Evolutionary conservation across 2,113 vertebrate species (phyloP).

Genomic region (Ardeotis arabs): DNA sequence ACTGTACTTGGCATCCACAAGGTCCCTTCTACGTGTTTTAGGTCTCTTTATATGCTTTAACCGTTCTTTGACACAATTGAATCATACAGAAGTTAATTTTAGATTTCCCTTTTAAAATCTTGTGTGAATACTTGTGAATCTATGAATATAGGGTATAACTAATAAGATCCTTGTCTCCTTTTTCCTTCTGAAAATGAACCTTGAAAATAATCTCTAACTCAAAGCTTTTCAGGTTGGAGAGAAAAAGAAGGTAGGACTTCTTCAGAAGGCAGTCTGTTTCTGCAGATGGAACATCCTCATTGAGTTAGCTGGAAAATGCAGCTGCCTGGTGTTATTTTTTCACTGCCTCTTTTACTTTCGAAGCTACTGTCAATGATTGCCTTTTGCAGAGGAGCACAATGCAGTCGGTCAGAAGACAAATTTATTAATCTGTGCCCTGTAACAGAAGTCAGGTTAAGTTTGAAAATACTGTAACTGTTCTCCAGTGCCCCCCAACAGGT

Average conservation of each 20-base stretch:
- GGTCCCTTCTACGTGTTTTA: background rate
- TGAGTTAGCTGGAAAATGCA: background rate
- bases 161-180: background rate
- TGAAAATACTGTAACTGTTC: background rate
- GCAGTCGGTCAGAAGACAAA: background rate
- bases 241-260: background rate
- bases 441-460: background rate
- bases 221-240: background rate
- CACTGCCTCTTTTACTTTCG: background rate
- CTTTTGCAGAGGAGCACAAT: too few species aligned
- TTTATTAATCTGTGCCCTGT: background rate
- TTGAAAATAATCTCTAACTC: background rate
- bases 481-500: background rate
- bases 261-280: background rate
- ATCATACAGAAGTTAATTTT: background rate
- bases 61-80: background rate
- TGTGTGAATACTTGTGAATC: background rate
- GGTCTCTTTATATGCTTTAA: background rate
- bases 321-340: background rate
- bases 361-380: background rate
- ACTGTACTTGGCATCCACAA: background rate
- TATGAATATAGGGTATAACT: background rate
- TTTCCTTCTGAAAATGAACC: background rate
- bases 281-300: background rate
- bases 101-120: background rate